Conservation (phyloP, 2,888 invertebrate genomes). For the Agriotes lineatus region DNA sequence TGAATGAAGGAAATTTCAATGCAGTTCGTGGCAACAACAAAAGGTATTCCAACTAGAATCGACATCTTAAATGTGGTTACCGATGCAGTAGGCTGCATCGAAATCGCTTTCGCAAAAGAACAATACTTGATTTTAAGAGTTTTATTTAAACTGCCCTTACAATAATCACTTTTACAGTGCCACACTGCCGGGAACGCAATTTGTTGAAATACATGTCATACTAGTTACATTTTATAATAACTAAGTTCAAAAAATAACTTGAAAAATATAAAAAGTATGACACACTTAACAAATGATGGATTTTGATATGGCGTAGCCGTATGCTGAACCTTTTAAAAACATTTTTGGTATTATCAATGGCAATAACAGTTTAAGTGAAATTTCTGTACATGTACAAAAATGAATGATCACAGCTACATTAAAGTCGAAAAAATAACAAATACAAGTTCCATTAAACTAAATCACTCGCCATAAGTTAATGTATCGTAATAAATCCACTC, state of each 20-base stretch:
- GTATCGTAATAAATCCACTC: not conserved
- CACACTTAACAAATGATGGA: not conserved
- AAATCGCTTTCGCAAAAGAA: not conserved
- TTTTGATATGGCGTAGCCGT: too few species aligned
- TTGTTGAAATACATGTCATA: too few species aligned
- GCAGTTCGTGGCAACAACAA: too few species aligned
- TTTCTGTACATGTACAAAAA: slow-evolving; percentile 4
- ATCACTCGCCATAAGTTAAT: not conserved
- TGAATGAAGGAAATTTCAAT: too few species aligned
- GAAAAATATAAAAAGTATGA: too few species aligned
- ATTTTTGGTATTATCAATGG: not conserved
- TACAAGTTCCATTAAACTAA: not conserved
- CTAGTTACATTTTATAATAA: too few species aligned
- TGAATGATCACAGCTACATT: slow-evolving; percentile 6
- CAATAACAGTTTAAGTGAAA: not conserved
- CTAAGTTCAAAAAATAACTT: too few species aligned
- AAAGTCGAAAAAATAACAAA: not conserved
- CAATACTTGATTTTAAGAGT: not conserved
- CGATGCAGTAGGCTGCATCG: not conserved
- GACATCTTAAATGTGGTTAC: too few species aligned
- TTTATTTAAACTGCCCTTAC: not conserved
- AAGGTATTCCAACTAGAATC: too few species aligned
- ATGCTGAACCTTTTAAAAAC: not conserved
- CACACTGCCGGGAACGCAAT: too few species aligned
- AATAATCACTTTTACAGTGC: too few species aligned